Conservation (phyloP, 2,797 vertebrate species). For the Tiaroga cobitis region DNA sequence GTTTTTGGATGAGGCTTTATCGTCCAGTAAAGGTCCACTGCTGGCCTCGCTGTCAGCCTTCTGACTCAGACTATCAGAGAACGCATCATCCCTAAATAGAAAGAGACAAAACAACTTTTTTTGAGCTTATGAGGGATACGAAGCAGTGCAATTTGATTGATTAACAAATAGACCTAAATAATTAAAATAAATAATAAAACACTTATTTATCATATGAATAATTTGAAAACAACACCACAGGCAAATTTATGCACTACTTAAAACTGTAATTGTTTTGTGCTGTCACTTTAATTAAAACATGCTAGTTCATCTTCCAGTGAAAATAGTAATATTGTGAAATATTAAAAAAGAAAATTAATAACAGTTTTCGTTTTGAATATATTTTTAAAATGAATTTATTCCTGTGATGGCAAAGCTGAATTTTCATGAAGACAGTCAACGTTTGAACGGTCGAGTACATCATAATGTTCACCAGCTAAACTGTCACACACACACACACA, state of each 20-base stretch:
- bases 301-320: background rate
- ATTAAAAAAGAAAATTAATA: background rate
- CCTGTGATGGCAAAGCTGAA: background rate
- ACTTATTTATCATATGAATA: background rate
- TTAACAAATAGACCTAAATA: background rate
- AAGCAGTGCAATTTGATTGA: background rate
- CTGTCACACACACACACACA: background rate
- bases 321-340: background rate
- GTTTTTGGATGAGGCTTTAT: slow-evolving; percentile 94
- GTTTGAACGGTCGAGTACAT: background rate
- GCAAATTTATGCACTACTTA: background rate
- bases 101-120: background rate
- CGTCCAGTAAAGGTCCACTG: slow-evolving; percentile 93
- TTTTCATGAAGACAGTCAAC: background rate
- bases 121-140: background rate
- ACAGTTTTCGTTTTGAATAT: background rate
- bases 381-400: background rate
- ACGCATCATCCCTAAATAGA: slow-evolving; percentile 89
- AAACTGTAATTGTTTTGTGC: background rate
- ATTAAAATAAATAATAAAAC: background rate
- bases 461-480: background rate
- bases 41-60: slow-evolving; percentile 97
- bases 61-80: slow-evolving; percentile 97
- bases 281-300: background rate
- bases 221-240: background rate